Base-by-base conservation (phyloP, 92 coral and sea anemone genomes). In the Ricordea florida region DNA sequence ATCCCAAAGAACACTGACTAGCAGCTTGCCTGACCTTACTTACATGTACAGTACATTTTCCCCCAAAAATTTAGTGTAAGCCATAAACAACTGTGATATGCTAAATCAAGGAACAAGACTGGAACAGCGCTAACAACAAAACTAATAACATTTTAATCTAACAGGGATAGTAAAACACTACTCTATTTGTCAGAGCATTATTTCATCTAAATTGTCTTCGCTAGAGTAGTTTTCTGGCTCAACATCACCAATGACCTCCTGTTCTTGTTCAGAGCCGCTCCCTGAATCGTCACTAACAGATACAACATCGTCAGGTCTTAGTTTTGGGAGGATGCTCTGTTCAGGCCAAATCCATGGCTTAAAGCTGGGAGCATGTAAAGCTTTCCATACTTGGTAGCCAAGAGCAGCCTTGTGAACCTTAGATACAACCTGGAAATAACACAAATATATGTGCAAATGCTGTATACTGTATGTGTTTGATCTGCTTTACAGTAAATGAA, bases 291-390 rank as follows among this genome's bases (percentile, higher is more conserved):
- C 64, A 8, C 80, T 44, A 21, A 69, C 69, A 26, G 89, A 87
- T 71, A 80, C 84, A 3, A 91, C 81, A 35, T 94, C 98, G 5
- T 91, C 97, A 22, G 34, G 52, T 24, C 79, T 75, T 11, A 89
- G 80, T 37, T 79, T 52, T 32, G 98, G 94, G 16, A 94, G 79
- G 14, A 77, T 79, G 64, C 87, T 94, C 73, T 94, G 98, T 26
- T 91, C 98, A 42, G 97, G 96, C 84, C 89, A 72, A 22, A 94
- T 57, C 98, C 98, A 94, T 2, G 98, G 98, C 37, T 91, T 94
- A 51, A 84, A 88, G 40, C 81, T 87, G 1, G 98, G 98, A 32
- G 80, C 79, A 62, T 94, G 89, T 29, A 74, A 64, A 29, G 62
- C 76, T 61, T 94, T 94, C 98, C 98, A 94, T 10, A 75, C 87